A percentile compares a stretch with the other conserved stretches of the same genome.
phyloP scores from a whole-genome alignment of 2,888 invertebrate genomes.

The Drosophila meridionalis region DNA sequence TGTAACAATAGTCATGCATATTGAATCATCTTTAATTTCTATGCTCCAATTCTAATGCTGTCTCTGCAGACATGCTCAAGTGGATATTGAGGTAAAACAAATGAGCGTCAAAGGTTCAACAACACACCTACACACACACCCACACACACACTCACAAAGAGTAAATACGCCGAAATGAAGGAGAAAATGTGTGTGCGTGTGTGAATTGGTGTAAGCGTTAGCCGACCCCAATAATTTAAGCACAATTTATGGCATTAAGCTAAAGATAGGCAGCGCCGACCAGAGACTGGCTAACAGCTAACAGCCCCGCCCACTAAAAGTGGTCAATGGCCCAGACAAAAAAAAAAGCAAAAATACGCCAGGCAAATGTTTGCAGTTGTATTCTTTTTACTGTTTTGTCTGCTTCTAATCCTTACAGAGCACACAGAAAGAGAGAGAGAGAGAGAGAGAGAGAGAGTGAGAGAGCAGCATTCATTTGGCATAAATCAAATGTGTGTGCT shows the following conservation, averaged over 20 bases:
- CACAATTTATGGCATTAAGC: constrained; percentile 78
- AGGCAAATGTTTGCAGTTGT: constrained; percentile 66
- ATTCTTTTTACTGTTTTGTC: constrained; percentile 38
- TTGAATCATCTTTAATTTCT: constrained; percentile 12
- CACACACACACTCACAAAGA: constrained; percentile 35
- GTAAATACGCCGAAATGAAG: constrained; percentile 58
- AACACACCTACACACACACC: constrained; percentile 10
- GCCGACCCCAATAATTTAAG: constrained; percentile 81
- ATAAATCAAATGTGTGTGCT: constrained; percentile 73
- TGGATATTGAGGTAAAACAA: constrained; percentile 65
- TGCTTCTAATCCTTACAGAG: constrained; percentile 69
- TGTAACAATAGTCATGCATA: constrained; percentile 2
- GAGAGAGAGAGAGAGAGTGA: not conserved
- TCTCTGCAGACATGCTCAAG: constrained; percentile 46
- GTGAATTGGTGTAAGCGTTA: constrained; percentile 45
- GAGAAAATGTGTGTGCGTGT: constrained; percentile 29
- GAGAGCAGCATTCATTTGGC: constrained; percentile 57
- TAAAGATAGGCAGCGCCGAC: constrained; percentile 70
- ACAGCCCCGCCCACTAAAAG: constrained; percentile 23
- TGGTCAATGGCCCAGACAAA: constrained; percentile 72
- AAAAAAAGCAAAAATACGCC: constrained; percentile 34
- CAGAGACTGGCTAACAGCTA: constrained; percentile 21
- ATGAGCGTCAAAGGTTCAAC: constrained; percentile 66
- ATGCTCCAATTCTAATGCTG: constrained; percentile 1
- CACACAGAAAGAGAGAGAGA: constrained; percentile 30